These are phyloP conservation scores for Percina caprodes DNA, from an alignment of 2,113 vertebrate genomes.

Conservation along the genomic window DNA sequence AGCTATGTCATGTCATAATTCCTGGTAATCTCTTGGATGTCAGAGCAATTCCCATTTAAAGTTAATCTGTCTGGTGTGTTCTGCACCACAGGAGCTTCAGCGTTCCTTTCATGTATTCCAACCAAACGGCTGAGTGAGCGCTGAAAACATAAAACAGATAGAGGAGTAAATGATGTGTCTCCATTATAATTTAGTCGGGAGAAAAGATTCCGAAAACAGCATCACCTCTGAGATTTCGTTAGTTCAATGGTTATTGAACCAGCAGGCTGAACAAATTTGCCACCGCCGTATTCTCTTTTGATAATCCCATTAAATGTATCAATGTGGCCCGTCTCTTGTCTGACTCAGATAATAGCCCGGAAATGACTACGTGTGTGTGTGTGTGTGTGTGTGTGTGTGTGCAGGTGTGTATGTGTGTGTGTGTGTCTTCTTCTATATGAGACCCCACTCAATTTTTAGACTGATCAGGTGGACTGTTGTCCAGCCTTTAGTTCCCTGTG, in stretches of 20 bases:
- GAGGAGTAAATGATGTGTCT: slow-evolving; percentile 59
- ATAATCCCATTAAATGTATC: background rate
- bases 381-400: no score
- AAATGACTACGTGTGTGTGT: no score
- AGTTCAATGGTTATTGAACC: background rate
- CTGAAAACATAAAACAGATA: slow-evolving; percentile 51
- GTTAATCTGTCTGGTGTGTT: slow-evolving; percentile 59
- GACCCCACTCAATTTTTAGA: no score
- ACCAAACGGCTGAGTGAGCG: slow-evolving; percentile 42
- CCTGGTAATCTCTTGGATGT: slow-evolving; percentile 49
- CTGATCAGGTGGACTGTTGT: no score
- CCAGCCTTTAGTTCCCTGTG: no score
- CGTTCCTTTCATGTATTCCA: slow-evolving; percentile 46
- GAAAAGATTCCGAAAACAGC: slow-evolving; percentile 35
- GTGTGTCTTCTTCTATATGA: no score
- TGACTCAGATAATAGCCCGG: background rate
- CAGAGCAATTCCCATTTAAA: slow-evolving; percentile 52
- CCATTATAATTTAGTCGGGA: slow-evolving; percentile 43
- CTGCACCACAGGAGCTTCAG: slow-evolving; percentile 19
- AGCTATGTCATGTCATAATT: slow-evolving; percentile 34
- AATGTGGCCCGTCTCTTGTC: background rate
- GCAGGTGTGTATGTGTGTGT: no score
- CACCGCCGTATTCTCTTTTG: background rate
- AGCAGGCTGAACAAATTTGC: background rate
- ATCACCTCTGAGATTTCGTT: slow-evolving; percentile 8